Percentiles rank a stretch among this genome's conserved stretches.
These are phyloP conservation scores for Gari tellinella DNA, from an alignment of 2,888 invertebrate species.

Conservation along the genomic window DNA sequence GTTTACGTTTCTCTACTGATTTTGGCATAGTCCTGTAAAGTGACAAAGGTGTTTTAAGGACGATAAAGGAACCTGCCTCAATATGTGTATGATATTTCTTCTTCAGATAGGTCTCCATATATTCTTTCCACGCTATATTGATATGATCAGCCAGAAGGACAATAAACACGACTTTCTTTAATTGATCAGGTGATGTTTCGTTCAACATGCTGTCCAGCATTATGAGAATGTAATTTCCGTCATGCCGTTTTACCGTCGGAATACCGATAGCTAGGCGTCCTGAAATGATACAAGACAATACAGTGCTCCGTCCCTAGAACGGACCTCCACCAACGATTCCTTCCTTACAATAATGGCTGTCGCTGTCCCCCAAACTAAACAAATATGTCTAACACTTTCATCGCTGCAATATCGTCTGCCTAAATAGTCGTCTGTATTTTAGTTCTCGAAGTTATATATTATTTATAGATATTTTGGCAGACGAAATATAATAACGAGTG, in stretches of 20 bases:
- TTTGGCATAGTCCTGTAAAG: conserved; percentile 67
- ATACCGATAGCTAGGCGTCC: conserved; percentile 84
- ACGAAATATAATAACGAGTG: no score
- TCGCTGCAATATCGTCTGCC: no score
- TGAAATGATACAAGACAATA: no score
- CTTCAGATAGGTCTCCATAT: conserved; percentile 60
- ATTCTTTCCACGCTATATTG: conserved; percentile 59
- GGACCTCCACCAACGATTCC: no score
- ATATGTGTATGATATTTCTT: conserved; percentile 57
- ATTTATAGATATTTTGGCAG: no score
- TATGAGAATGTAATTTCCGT: conserved; percentile 80
- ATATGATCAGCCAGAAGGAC: conserved; percentile 84
- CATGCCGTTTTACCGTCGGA: conserved; percentile 82
- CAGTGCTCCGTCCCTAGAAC: no score
- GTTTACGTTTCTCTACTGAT: conserved; percentile 78
- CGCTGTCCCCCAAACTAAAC: no score
- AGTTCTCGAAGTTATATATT: no score
- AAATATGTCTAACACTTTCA: no score
- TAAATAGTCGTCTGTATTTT: no score
- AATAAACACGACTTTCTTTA: conserved; percentile 81
- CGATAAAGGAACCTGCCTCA: conserved; percentile 77
- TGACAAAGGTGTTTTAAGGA: conserved; percentile 75
- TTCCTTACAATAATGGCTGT: no score
- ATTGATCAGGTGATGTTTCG: conserved; percentile 77
- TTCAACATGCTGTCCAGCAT: conserved; percentile 83